A percentile compares a stretch with the other conserved stretches of the same genome.
Evolutionary conservation across 2,113 vertebrate species (phyloP).

Genomic region (Tapirus terrestris): DNA sequence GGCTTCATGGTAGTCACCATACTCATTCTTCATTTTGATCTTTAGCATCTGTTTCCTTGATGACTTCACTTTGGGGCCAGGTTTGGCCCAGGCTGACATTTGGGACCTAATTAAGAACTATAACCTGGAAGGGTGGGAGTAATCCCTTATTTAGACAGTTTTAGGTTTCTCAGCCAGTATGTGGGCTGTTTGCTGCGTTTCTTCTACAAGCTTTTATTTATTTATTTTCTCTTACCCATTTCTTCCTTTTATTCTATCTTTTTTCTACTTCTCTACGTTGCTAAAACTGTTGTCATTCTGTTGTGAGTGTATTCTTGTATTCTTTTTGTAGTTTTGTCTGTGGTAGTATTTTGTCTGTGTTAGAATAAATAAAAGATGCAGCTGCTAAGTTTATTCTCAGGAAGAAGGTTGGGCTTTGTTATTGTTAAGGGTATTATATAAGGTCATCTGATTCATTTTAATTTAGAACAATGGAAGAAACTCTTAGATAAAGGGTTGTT

Average conservation of each 20-base stretch:
- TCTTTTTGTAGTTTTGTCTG: slow-evolving; percentile 13
- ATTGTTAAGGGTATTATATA: slow-evolving; percentile 15
- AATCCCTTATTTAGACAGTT: slow-evolving; percentile 31
- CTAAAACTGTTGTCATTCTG: slow-evolving; percentile 35
- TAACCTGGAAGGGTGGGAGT: slow-evolving; percentile 1
- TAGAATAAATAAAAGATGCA: slow-evolving; percentile 52
- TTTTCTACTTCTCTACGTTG: slow-evolving; percentile 26
- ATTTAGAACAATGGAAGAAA: slow-evolving; percentile 45
- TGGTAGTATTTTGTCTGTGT: slow-evolving; percentile 47
- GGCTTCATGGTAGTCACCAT: slow-evolving; percentile 29
- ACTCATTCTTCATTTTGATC: slow-evolving; percentile 46
- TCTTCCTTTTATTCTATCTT: neutral
- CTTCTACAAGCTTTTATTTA: neutral
- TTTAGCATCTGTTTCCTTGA: slow-evolving; percentile 47
- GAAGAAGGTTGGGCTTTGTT: slow-evolving; percentile 51
- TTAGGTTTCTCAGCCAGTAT: slow-evolving; percentile 38
- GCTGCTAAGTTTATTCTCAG: slow-evolving; percentile 53
- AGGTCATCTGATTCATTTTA: slow-evolving; percentile 53
- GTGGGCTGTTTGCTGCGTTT: neutral
- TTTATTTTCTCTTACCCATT: neutral
- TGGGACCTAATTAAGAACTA: slow-evolving; percentile 50
- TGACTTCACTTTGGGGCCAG: slow-evolving; percentile 45
- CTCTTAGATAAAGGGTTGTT: neutral
- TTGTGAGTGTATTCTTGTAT: slow-evolving; percentile 31
- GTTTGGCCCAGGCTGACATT: slow-evolving; percentile 13